A percentile compares a stretch with the other conserved stretches of the same genome.
Conservation (phyloP, 2,888 invertebrate species). For the Elmis aenea region DNA sequence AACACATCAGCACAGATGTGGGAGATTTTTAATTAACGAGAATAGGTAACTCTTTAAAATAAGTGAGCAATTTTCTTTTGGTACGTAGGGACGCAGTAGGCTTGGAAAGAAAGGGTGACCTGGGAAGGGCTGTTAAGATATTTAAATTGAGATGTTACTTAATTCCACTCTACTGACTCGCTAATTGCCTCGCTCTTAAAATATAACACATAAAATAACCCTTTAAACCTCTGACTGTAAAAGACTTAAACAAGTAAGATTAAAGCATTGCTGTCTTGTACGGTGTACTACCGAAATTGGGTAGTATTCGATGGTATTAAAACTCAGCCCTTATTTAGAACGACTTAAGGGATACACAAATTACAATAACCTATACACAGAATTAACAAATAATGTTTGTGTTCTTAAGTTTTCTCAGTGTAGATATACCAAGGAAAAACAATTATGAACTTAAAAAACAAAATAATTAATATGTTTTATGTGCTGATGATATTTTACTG, state of each 20-base stretch:
- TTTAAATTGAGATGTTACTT: conserved; percentile 48
- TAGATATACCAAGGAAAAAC: too few relatives aligned
- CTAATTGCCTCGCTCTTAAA: conserved; percentile 45
- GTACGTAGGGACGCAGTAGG: conserved; percentile 21
- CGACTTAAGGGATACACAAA: too few relatives aligned
- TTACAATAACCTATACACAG: too few relatives aligned
- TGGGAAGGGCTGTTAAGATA: conserved; percentile 39
- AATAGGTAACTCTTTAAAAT: conserved; percentile 33
- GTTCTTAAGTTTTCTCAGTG: too few relatives aligned
- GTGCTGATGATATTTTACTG: too few relatives aligned
- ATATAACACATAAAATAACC: conserved; percentile 44
- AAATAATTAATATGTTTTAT: too few relatives aligned
- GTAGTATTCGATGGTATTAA: too few relatives aligned
- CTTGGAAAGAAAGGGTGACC: conserved; percentile 29
- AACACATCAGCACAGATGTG: conserved; percentile 40
- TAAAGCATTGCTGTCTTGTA: conserved; percentile 17
- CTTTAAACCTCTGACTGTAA: conserved; percentile 30
- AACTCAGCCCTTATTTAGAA: too few relatives aligned
- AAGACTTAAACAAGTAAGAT: conserved; percentile 25
- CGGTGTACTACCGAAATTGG: conserved; percentile 16
- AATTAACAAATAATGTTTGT: too few relatives aligned
- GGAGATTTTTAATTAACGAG: conserved; percentile 41
- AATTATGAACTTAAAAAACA: too few relatives aligned
- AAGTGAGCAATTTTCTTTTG: conserved; percentile 24
- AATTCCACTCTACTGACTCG: conserved; percentile 47